phyloP scores from a whole-genome alignment of 2,113 vertebrate species.

The Fukomys damarensis region DNA sequence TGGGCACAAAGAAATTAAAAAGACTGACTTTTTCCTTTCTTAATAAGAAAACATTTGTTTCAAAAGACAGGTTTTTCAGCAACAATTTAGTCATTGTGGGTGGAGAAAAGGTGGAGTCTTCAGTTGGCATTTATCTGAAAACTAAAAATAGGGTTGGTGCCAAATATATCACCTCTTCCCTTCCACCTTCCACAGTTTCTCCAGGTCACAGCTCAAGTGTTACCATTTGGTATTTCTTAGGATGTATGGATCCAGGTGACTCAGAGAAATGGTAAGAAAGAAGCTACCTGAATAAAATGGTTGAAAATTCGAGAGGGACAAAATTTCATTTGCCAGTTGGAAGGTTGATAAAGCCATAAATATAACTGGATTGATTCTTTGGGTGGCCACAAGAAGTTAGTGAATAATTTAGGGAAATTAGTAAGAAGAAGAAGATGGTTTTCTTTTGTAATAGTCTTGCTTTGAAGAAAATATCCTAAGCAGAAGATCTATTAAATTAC shows the following conservation, averaged over 20 bases:
- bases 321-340: background rate
- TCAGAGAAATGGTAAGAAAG: background rate
- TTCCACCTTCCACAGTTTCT: background rate
- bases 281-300: background rate
- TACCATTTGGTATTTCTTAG: background rate
- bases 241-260: background rate
- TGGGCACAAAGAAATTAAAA: slow-evolving; percentile 78
- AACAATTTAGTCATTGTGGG: background rate
- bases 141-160: background rate
- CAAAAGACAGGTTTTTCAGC: slow-evolving; percentile 43
- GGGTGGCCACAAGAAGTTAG: background rate
- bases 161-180: background rate
- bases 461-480: slow-evolving; percentile 34
- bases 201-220: background rate
- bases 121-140: background rate
- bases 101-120: background rate
- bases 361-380: background rate
- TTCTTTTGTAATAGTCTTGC: background rate
- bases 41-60: slow-evolving; percentile 76
- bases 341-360: background rate
- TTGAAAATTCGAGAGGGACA: background rate
- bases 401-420: background rate
- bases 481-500: slow-evolving; percentile 29
- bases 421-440: background rate
- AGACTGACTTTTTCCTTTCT: slow-evolving; percentile 44